Conservation (phyloP, 1,140 invertebrate genomes). For the Ceratosolen solmsi region DNA sequence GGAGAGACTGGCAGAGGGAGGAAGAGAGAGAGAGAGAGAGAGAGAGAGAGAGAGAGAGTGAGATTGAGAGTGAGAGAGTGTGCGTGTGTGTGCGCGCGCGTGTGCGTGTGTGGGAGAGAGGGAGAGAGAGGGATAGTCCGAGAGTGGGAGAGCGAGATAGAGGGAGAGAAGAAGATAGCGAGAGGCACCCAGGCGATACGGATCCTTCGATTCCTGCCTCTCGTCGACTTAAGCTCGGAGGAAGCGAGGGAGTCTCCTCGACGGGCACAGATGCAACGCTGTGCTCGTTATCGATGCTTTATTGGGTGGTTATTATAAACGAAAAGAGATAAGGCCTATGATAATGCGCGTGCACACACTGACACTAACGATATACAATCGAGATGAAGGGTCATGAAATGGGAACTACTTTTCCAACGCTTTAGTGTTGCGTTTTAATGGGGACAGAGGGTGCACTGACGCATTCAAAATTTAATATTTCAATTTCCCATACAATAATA, state of each 20-base stretch:
- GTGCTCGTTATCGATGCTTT: constrained; percentile 14
- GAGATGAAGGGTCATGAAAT: background rate
- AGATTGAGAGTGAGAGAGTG: no score
- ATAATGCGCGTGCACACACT: background rate
- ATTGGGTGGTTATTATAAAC: constrained; percentile 16
- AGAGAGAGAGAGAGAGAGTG: background rate
- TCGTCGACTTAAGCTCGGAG: background rate
- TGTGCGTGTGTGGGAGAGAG: no score
- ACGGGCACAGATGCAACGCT: background rate
- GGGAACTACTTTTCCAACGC: no score
- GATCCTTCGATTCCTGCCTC: constrained; percentile 18
- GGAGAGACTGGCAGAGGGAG: background rate
- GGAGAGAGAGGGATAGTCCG: background rate
- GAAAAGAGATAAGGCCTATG: background rate
- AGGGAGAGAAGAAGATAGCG: background rate
- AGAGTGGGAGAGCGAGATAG: background rate
- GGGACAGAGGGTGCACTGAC: no score
- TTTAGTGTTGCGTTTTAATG: no score
- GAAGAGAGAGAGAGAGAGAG: background rate
- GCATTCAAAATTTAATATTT: no score
- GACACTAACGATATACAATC: background rate
- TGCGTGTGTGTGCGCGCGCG: no score
- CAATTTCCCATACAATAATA: no score
- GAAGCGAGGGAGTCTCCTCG: background rate
- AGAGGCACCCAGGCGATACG: background rate